Evolutionary conservation across 2,888 invertebrate species (phyloP), one percentile per base, ranked within the genome.

Genomic region (Monoplex corrugatus): DNA sequence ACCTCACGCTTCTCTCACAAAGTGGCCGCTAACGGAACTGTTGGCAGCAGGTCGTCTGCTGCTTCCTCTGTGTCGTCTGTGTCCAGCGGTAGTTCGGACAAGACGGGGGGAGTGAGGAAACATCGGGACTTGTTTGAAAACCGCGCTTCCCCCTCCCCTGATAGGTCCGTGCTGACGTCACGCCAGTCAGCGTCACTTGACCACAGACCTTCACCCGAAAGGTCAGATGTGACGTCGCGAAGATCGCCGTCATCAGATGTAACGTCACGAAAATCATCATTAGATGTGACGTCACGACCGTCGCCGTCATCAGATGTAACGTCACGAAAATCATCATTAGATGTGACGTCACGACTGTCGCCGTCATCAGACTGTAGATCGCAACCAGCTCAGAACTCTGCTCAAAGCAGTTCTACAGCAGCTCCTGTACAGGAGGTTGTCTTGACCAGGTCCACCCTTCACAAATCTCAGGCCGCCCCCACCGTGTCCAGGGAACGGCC

Each of bases 71-170:
- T 68, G n/a, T 45, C 72, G 32, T 38, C 50, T 50, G 38, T 44
- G 35, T 32, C 38, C 80, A 50, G 44, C 38, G n/a, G 35, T 13
- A 10, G 35, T n/a, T 75, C 78, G 1, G 38, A 16, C 32, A 38
- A 35, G 32, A 13, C 38, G 23, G 87, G 87, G 45, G 80, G 50
- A 2, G 16, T 57, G 19, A 87, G 40, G 57, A 78, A 32, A 35
- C 57, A 78, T n/a, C 40, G 80, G 57, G 87, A 87, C 78, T 40
- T 87, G 80, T 87, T 87, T 68, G 75, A 87, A 75, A 72, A 45
- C 16, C 72, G 32, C 32, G 40, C 75, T 35, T 72, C 72, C 35
- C 5, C 87, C 38, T 84, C 84, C 23, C 38, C 84, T 5, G 50
- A 57, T 5, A 50, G 57, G 57, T 57, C 84, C 2, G 35, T 57